Percentiles rank a stretch among this genome's conserved stretches.
These are phyloP conservation scores for Rhodeus uyekii DNA, from an alignment of 2,797 vertebrate species.

Conservation along the genomic window DNA sequence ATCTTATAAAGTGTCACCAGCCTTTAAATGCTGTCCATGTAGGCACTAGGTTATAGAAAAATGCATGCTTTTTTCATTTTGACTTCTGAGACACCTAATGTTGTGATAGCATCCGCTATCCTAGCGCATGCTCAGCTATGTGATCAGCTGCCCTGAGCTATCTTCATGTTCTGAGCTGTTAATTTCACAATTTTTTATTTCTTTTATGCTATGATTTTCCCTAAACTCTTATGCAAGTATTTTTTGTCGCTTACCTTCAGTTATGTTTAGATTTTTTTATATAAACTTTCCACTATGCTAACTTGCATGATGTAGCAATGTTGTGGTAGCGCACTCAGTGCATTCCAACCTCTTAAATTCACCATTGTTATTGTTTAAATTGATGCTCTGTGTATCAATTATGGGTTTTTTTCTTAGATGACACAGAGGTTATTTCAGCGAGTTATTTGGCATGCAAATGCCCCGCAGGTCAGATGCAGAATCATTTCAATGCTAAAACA, in stretches of 20 bases:
- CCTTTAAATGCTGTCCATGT: not conserved
- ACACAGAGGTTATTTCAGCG: not conserved
- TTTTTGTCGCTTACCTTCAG: not conserved
- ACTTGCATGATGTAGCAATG: not conserved
- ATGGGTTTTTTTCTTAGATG: conserved; percentile 13
- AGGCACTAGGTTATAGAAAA: not conserved
- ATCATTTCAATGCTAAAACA: conserved; percentile 12
- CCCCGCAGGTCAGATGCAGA: not conserved
- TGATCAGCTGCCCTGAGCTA: too few relatives aligned
- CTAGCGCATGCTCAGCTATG: too few relatives aligned
- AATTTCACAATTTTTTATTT: not conserved
- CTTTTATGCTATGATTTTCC: not conserved
- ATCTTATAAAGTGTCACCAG: not conserved
- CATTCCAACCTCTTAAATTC: conserved; percentile 2
- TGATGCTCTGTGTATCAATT: not conserved
- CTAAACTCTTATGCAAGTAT: too few relatives aligned
- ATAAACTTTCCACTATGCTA: too few relatives aligned
- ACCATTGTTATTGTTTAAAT: conserved; percentile 10
- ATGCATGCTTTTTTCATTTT: not conserved
- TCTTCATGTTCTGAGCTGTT: too few relatives aligned
- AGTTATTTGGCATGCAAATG: conserved; percentile 29
- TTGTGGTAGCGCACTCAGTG: not conserved
- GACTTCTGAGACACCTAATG: not conserved
- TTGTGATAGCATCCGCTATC: too few relatives aligned
- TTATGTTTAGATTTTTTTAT: not conserved